Evolutionary conservation across 1,140 invertebrate species (phyloP).

Genomic region (Nephila pilipes): DNA sequence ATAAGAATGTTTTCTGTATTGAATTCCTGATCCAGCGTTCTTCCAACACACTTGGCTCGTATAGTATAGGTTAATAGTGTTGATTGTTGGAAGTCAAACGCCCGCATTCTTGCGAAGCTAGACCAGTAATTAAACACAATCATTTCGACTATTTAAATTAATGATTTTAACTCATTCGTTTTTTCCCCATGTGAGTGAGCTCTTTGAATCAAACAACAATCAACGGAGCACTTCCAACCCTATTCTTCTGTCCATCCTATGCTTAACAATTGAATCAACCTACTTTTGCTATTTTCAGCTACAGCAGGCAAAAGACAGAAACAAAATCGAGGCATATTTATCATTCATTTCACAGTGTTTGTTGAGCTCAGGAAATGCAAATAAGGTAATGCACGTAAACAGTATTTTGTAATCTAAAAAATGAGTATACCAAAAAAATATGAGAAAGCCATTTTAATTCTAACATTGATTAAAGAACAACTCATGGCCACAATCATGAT

Average conservation of each 20-base stretch:
- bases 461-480: no score
- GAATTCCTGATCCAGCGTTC: not conserved
- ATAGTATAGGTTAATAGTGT: not conserved
- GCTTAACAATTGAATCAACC: slow-evolving; percentile 43
- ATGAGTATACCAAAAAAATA: not conserved
- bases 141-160: not conserved
- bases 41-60: not conserved
- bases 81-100: not conserved
- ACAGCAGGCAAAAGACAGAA: slow-evolving; percentile 5
- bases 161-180: not conserved
- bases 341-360: not conserved
- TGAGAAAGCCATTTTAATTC: no score
- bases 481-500: no score
- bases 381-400: not conserved
- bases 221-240: not conserved
- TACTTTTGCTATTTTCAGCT: slow-evolving; percentile 15
- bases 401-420: not conserved
- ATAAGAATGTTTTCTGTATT: not conserved
- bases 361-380: not conserved
- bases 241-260: not conserved
- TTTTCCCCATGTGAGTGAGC: not conserved
- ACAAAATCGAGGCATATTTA: not conserved
- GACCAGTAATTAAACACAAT: not conserved
- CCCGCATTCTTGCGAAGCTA: not conserved
- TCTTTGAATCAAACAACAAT: slow-evolving; percentile 21